Percentiles rank a stretch among this genome's conserved stretches.
phyloP scores from a whole-genome alignment of 2,888 invertebrate species.

The Tachina grossa region DNA sequence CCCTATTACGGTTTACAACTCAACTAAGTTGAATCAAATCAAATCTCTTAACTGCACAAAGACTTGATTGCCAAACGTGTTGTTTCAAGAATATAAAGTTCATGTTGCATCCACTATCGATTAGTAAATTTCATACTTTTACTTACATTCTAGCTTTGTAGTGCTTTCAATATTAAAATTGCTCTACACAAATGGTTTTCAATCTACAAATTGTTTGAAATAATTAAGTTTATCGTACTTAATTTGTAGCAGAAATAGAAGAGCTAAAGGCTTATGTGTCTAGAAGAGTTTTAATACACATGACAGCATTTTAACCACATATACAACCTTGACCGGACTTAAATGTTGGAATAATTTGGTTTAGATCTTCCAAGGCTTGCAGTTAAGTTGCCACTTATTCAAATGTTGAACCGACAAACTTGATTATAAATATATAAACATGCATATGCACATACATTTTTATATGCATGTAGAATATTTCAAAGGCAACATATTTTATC shows the following conservation, averaged over 20 bases:
- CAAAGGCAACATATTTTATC: constrained; percentile 13
- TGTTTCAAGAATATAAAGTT: too few species aligned
- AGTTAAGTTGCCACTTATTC: constrained; percentile 15
- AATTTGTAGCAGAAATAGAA: background rate
- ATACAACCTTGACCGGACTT: constrained; percentile 37
- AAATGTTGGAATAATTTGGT: constrained; percentile 9
- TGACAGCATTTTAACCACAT: constrained; percentile 13
- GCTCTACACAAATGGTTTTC: too few species aligned
- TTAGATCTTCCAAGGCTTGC: constrained; percentile 20
- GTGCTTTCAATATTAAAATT: background rate
- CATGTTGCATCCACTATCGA: too few species aligned
- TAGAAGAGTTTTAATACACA: constrained; percentile 1
- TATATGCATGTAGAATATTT: background rate
- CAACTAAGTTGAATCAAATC: too few species aligned
- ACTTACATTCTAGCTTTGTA: too few species aligned
- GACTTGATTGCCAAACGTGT: too few species aligned
- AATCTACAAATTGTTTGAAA: background rate
- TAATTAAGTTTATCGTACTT: constrained; percentile 20
- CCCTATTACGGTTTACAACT: too few species aligned
- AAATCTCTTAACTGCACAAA: too few species aligned
- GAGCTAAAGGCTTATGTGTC: background rate
- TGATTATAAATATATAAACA: background rate
- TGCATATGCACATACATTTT: background rate
- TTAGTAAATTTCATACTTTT: too few species aligned
- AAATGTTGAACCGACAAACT: background rate